Base-by-base conservation (phyloP, 1,140 invertebrate species). In the Drosophila punjabiensis region DNA sequence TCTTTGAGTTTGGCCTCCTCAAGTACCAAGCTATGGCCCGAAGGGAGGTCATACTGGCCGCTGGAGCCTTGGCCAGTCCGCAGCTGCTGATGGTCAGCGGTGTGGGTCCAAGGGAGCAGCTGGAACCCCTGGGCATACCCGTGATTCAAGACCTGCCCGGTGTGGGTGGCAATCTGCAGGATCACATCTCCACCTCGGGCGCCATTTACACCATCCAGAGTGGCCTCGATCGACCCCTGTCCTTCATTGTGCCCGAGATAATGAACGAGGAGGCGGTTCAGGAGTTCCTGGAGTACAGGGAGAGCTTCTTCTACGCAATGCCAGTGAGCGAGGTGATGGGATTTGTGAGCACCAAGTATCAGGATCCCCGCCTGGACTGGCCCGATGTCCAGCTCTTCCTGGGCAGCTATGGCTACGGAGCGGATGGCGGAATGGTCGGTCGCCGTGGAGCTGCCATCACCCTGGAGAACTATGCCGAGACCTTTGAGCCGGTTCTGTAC, bases 81-180 rank as follows among this genome's bases (percentile, higher is more conserved):
- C 96, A 97, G 81, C 78, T 98, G 5, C 92, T 98, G 35, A 97
- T 98, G 96, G 89, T 98, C 6, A 97, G 96, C 3, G 96, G 96
- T 3, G 93, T 96, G 35, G 97, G 97, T 5, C 96, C 97, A 0
- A 88, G 79, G 7, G 91, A 95, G 64, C 93, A 95, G 61, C 82
- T 95, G 4, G 50, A 76, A 0, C 76, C 93, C 11, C 76, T 95
- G 10, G 94, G 94, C n/a, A 96, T 97, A 20, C 71, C 89, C 8
- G 75, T 94, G 9, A 50, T 94, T 3, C 91, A 93, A 13, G 66
- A 94, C 88, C 92, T 96, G 37, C 95, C 97, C 0, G 96, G 96
- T 0, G 97, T 98, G 1, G 97, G 97, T 0, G 89, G 95, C 65
- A 98, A 98, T 93, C 93, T 98, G 7, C 97, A 97, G 92, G 96